Conservation (phyloP, 1,140 invertebrate genomes). For the Ruditapes philippinarum region DNA sequence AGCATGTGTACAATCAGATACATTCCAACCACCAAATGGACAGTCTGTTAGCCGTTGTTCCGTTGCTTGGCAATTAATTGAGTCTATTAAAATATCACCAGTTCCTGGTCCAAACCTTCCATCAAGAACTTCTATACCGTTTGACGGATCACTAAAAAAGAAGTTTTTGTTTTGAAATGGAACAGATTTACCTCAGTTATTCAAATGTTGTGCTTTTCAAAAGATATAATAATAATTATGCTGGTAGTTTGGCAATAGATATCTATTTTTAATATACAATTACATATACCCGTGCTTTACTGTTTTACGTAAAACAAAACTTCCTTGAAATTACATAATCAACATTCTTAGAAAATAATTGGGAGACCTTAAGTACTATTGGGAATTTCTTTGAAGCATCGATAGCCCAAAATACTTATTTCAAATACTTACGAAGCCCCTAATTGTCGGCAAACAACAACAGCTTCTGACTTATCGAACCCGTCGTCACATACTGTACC, state of each 20-base stretch:
- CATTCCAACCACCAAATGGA: constrained; percentile 8
- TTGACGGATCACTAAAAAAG: neutral
- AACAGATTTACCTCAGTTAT: neutral
- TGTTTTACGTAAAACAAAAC: too few species aligned
- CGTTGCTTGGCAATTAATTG: constrained; percentile 31
- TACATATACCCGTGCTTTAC: too few species aligned
- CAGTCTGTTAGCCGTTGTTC: constrained; percentile 18
- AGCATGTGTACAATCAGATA: constrained; percentile 21
- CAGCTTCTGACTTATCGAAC: constrained; percentile 55
- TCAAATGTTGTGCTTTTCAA: neutral
- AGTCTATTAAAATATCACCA: constrained; percentile 38
- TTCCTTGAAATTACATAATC: too few species aligned
- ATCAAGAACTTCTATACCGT: neutral
- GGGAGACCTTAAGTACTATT: too few species aligned
- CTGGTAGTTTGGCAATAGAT: too few species aligned
- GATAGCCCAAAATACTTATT: too few species aligned
- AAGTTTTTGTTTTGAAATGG: too few species aligned
- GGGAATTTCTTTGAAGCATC: too few species aligned
- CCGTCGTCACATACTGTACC: constrained; percentile 71
- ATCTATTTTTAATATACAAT: too few species aligned
- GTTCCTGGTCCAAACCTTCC: constrained; percentile 34
- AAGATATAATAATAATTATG: too few species aligned
- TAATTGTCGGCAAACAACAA: constrained; percentile 70
- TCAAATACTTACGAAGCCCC: constrained; percentile 32
- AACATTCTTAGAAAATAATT: too few species aligned